A percentile compares a stretch with the other conserved stretches of the same genome.
These are phyloP conservation scores for Lagopus leucura DNA, from an alignment of 2,113 vertebrate genomes.

Conservation along the genomic window DNA sequence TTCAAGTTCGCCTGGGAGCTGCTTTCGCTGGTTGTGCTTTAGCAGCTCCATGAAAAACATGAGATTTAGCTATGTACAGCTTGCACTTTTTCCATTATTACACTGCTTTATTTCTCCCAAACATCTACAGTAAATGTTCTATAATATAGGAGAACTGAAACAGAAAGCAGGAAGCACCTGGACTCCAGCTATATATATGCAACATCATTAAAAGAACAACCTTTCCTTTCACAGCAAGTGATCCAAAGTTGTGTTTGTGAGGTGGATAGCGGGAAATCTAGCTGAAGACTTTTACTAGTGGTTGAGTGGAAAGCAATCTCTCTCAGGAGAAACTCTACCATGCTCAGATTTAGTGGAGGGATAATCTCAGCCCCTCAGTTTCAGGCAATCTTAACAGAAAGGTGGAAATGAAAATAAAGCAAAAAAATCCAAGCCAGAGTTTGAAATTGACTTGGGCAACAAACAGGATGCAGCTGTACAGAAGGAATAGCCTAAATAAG, in stretches of 20 bases:
- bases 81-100: not conserved
- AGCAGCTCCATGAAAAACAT: not conserved
- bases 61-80: not conserved
- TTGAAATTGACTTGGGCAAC: not conserved
- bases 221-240: not conserved
- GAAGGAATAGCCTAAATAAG: not conserved
- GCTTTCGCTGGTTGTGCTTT: not conserved
- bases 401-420: not conserved
- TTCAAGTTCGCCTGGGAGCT: not conserved
- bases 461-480: not conserved
- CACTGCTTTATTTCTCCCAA: not conserved
- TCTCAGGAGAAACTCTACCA: not conserved
- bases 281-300: not conserved
- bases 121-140: not conserved
- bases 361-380: not conserved
- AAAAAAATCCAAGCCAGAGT: not conserved
- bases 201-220: not conserved
- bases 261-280: not conserved
- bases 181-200: not conserved
- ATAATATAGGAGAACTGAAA: not conserved
- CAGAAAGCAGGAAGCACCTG: not conserved
- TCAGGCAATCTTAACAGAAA: not conserved
- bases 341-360: not conserved
- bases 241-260: not conserved
- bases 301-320: not conserved